phyloP scores from a whole-genome alignment of 2,113 vertebrate species.

The Deroptyus accipitrinus region DNA sequence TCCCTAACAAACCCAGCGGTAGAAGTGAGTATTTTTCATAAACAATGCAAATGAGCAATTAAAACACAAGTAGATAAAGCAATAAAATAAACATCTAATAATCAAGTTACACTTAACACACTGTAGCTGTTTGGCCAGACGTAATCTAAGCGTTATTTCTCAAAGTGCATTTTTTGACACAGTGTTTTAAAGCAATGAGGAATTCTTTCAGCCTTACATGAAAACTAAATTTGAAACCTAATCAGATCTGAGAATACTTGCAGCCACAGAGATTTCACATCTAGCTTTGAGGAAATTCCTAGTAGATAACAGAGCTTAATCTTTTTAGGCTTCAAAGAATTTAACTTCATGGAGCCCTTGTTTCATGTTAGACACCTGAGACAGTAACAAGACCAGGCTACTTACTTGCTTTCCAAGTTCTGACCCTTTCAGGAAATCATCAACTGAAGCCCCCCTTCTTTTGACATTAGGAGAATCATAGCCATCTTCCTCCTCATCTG shows the following conservation, averaged over 20 bases:
- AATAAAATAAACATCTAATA: background rate
- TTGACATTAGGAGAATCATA: conserved; percentile 82
- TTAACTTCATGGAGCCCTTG: background rate
- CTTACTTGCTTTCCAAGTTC: conserved; percentile 92
- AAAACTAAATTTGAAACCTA: background rate
- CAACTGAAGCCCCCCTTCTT: conserved; percentile 89
- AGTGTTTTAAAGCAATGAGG: background rate
- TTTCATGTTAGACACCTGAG: accelerated
- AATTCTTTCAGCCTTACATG: background rate
- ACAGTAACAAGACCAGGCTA: background rate
- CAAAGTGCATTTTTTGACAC: background rate
- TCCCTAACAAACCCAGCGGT: background rate
- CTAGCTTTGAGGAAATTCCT: background rate
- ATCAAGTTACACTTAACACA: background rate
- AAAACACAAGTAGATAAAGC: background rate
- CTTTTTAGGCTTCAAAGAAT: background rate
- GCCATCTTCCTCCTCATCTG: conserved; percentile 89
- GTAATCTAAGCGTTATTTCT: background rate
- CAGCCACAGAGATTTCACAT: background rate
- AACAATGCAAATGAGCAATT: background rate
- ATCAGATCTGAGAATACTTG: background rate
- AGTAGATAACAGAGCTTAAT: background rate
- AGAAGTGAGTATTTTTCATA: background rate
- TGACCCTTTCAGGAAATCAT: conserved; percentile 93
- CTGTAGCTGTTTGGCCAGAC: background rate